These are phyloP conservation scores for Eidolon helvum DNA, from an alignment of 2,113 vertebrate species.

Conservation along the genomic window DNA sequence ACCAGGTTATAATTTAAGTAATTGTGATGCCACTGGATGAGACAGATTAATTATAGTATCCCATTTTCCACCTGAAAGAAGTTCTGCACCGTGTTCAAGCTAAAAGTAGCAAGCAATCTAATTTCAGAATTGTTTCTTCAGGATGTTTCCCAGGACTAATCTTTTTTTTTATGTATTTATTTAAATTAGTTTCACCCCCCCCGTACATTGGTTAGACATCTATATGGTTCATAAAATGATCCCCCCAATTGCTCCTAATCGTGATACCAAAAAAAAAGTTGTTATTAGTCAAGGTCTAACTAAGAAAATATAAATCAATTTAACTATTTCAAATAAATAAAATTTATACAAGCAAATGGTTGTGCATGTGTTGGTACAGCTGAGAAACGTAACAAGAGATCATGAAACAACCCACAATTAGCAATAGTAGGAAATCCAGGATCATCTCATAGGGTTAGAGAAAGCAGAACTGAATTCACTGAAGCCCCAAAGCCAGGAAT, in stretches of 20 bases:
- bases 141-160: neutral
- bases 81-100: neutral
- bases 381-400: neutral
- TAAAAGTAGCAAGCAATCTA: conserved; percentile 13
- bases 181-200: too few relatives aligned
- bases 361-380: neutral
- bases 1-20: conserved; percentile 49
- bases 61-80: conserved; percentile 31
- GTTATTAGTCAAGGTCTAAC: neutral
- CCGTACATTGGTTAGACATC: too few relatives aligned
- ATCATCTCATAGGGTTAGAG: neutral
- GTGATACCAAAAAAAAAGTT: neutral
- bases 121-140: neutral
- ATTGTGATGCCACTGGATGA: conserved; percentile 9
- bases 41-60: conserved; percentile 33
- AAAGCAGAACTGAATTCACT: neutral
- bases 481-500: neutral
- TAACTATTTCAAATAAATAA: neutral
- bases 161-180: too few relatives aligned
- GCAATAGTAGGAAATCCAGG: neutral
- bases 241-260: neutral
- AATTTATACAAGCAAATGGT: neutral
- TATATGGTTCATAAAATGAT: too few relatives aligned
- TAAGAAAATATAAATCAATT: conserved; percentile 10
- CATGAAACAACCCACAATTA: neutral